Evolutionary conservation across 2,113 vertebrate genomes (phyloP), one percentile per base, ranked within the genome.

Genomic region (Pagrus major): DNA sequence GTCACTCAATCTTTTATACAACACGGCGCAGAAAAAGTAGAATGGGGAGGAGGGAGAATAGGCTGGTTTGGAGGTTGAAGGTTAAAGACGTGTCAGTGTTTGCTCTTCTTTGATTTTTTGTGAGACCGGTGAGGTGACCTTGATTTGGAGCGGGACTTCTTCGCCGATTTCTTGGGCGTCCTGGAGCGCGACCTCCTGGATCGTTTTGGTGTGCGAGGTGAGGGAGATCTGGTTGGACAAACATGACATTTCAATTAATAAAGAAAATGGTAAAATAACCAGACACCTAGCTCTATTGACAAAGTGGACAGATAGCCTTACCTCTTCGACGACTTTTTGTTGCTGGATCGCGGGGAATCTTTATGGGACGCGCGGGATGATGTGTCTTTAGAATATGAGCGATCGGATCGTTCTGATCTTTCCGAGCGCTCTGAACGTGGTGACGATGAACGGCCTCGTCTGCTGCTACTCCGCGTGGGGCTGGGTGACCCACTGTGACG

Each of bases 51-150:
- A 68, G 86, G 31, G 47, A 35, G 10, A 20, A 59, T 11, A 76
- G 78, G 81, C 81, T 69, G 74, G 64, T 78, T 69, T 27, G 51
- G 46, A 51, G 59, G 75, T 33, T 21, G 15, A 21, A 27, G 21
- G 25, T n/a, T n/a, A 70, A 86, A 84, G 84, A 91, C 74, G 72
- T 80, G 86, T 99, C 97, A 99, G 96, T 99, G 98, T 96, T 99
- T 99, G 94, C 96, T 99, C 94, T 99, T 99, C 96, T 99, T 99
- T 81, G 98, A 99, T 87, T 99, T 99, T 95, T 99, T 99, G 95
- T 99, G 98, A 90, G 98, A 99, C 91, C 98, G 96, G 93, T 99
- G 98, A 81, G 98, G 98, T 78, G 98, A 99, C 73, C 96, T 95
- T 64, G 98, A 99, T 88, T 96, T 96, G 64, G 98, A 99, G 71